Base-by-base conservation (phyloP, 2,797 vertebrate species). In the Poeciliopsis presidionis region DNA sequence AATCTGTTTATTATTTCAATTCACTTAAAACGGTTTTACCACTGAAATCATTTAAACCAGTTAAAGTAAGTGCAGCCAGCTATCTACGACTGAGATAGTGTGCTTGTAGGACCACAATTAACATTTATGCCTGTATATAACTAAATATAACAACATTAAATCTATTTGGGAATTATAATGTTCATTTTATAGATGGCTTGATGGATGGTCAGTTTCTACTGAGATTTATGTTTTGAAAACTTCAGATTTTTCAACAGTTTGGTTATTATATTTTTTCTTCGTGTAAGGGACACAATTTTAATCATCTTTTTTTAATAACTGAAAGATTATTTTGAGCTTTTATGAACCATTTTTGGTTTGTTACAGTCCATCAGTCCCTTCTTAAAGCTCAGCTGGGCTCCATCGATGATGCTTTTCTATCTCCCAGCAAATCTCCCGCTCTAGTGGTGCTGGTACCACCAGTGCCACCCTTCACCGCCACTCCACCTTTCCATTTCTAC, bases 361-460 rank as follows among this genome's bases (percentile, higher is more conserved):
- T 73, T 76, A 47, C 77, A 72, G 0, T 18, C 79, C 78, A 82
- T 78, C 83, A 70, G 53, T 53, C 77, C 79, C 76, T 72, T 43
- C 82, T 33, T 8, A 43, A 33, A 83, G 79, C 87, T 84, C 73
- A 72, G 78, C 72, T 71, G 59, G 45, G 85, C 82, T 90, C 81
- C 84, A 83, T 5, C 82, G 81, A 83, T 77, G 86, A 87, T 81
- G 78, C 76, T 69, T 88, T 76, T 88, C 81, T 77, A 75, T 89
- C 86, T 88, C 89, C 88, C 81, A 83, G 82, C 88, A 92, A 92
- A 93, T 92, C 86, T 87, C 90, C 88, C 82, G 82, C 90, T 93
- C 89, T 77, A 88, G 80, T 91, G 90, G 78, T 74, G 86, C 85
- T 79, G 73, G 69, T 72, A 74, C 75, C 75, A 74, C 28, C 16